Conservation (phyloP, 2,797 vertebrate species). For the Glossophaga mutica region DNA sequence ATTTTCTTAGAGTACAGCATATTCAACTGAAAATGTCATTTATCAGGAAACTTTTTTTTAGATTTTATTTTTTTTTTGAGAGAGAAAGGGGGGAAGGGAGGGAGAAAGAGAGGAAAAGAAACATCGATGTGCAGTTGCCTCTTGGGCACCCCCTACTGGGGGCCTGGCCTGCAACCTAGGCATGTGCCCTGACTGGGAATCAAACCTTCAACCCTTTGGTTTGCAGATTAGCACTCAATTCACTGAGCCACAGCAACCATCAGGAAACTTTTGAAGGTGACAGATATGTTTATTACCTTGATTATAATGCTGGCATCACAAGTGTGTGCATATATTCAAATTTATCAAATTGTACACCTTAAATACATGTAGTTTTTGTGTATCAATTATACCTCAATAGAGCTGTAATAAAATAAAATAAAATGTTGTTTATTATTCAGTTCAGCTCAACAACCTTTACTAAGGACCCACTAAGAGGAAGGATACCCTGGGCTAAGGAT, state of each 20-base stretch:
- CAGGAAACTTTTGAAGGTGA: neutral
- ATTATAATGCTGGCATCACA: neutral
- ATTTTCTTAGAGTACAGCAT: neutral
- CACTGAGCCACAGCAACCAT: too few relatives aligned
- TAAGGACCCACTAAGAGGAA: neutral
- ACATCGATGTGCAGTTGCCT: too few relatives aligned
- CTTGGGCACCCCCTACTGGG: too few relatives aligned
- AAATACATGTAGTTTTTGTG: neutral
- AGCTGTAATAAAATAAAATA: neutral
- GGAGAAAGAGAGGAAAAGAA: too few relatives aligned
- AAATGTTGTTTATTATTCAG: neutral
- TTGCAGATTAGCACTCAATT: too few relatives aligned
- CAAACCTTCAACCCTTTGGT: too few relatives aligned
- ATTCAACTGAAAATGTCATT: neutral
- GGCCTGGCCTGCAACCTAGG: too few relatives aligned
- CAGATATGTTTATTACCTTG: neutral
- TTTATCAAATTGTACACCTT: neutral
- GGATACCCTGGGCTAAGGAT: neutral
- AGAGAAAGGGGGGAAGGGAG: too few relatives aligned
- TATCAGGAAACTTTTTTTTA: neutral
- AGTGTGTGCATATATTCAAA: neutral
- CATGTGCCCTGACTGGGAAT: too few relatives aligned
- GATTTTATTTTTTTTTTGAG: too few relatives aligned
- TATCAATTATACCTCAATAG: neutral
- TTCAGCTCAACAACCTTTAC: neutral